Evolutionary conservation across 92 coral and sea anemone species (phyloP), one percentile per base, ranked within the genome.

Genomic region (Blastomussa wellsi): DNA sequence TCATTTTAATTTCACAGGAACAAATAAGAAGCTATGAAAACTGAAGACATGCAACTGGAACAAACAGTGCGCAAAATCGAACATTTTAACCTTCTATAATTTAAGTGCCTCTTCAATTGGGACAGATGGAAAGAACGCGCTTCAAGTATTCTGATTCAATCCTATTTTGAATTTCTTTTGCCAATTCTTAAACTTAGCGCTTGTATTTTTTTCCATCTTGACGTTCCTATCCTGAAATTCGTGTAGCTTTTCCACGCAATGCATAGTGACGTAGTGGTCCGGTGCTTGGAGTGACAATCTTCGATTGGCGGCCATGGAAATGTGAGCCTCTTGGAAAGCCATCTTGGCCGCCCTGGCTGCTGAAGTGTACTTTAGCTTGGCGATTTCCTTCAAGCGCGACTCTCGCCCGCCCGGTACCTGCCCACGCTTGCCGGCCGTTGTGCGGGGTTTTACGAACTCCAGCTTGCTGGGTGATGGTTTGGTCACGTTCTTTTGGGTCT

Each of bases 301-400:
- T n/a, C 86, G 86, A 37, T 82, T 82, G 51, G 78, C 78, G 52
- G 53, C 37, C 78, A 72, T 71, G 6, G 78, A 37, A 28, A 82
- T 55, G 32, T 82, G 86, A 7, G 86, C 86, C 44, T 82, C 86
- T 24, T 72, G 72, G 37, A 71, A 82, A 57, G 86, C 86, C 86
- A 82, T 52, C 48, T 82, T 82, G 4, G 86, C 86, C 24, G 78
- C 86, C 41, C 79, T 82, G 32, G 86, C 86, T 3, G 86, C 86
- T 16, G 86, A 82, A 12, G 86, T 82, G 35, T 68, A 82, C 78
- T 37, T 82, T 1, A 82, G 86, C 78, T 82, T 71, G 19, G 35
- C 36, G 26, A 82, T 2, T 26, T 82, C 86, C 19, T 82, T 71
- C 6, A 71, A 3, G 4, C 86, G 86, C 8, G 78, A 51, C 29